These are phyloP conservation scores for Globicephala melas DNA, from an alignment of 2,113 vertebrate species.

Conservation along the genomic window DNA sequence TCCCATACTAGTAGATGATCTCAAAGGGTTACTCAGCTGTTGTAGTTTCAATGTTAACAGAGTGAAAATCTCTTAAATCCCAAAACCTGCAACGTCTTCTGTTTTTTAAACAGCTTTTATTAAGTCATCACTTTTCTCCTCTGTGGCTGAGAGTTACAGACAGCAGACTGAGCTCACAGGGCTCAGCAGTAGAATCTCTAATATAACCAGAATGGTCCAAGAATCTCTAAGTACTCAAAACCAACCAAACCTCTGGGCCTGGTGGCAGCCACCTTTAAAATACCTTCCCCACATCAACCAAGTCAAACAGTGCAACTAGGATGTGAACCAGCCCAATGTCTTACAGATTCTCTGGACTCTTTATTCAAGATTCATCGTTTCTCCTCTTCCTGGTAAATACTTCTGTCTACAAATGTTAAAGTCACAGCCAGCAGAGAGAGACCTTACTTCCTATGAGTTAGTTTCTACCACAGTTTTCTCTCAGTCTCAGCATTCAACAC, in stretches of 20 bases:
- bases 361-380: neutral
- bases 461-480: neutral
- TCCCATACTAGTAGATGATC: neutral
- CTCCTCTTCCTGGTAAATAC: neutral
- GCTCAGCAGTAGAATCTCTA: neutral
- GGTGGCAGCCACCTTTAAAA: neutral
- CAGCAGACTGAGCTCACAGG: neutral
- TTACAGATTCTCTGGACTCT: neutral
- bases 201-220: neutral
- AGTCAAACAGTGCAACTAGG: neutral
- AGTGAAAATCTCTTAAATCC: neutral
- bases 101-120: neutral
- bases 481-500: neutral
- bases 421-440: neutral
- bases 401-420: neutral
- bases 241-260: neutral
- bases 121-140: neutral
- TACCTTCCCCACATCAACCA: neutral
- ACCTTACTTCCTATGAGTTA: neutral
- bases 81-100: rapidly evolving
- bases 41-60: neutral
- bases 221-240: neutral
- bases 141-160: neutral
- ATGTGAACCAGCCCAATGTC: neutral
- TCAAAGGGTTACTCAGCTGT: neutral